Evolutionary conservation across 2,113 vertebrate genomes (phyloP), one percentile per base, ranked within the genome.

Genomic region (Castor canadensis): DNA sequence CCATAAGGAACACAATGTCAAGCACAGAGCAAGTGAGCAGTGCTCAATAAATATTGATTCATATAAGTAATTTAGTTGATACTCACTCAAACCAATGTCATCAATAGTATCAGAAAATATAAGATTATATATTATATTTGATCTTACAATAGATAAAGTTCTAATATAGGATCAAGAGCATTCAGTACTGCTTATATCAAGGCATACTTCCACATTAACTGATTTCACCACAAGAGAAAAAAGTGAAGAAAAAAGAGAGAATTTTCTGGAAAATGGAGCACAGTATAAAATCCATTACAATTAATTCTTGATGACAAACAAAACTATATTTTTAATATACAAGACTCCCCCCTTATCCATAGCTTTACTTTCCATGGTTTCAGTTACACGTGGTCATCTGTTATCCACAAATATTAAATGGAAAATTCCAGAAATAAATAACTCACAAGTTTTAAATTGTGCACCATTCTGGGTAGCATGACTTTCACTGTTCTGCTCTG

Each of bases 121-220:
- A 76, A 85, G 87, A 96, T 77, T 60, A 52, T 73, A 96, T 28
- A 40, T 85, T 62, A 49, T 56, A 77, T 71, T 94, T 69, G 85
- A 90, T 58, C 6, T 76, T 56, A 67, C 76, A 83, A 79, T 69
- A 77, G 20, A 83, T 58, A 85, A 84, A 90, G 15, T 20, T 45
- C 10, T 79, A 67, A 91, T 26, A 92, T 28, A 66, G 35, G 54
- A 62, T 43, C 75, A 88, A 80, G n/a, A 88, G 87, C 3, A 87
- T 73, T 93, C 43, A 92, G 0, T 56, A 49, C 3, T 87, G 26
- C 12, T 90, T 7, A 62, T 5, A 19, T 69, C 64, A 89, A 89
- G n/a, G 38, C 19, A 82, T 3, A 45, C 62, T 67, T 79, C 54
- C 16, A 77, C 52, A 66, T 88, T 89, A 96, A 91, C 12, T 73